Percentiles rank a stretch among this genome's conserved stretches.
Conservation (phyloP, 2,113 vertebrate genomes). For the Hiodon alosoides region DNA sequence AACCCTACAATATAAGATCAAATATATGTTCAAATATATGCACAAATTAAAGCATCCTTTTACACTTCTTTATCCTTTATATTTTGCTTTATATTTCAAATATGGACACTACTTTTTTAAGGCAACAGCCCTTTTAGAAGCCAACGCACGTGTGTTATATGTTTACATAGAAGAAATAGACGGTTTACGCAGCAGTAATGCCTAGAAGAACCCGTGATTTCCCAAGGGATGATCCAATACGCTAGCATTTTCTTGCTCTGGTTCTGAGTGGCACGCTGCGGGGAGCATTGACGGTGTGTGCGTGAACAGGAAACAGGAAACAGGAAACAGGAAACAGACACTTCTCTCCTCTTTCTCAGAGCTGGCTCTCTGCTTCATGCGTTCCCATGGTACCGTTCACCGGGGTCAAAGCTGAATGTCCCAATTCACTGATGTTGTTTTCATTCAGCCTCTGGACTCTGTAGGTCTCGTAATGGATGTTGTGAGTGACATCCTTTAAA, state of each 20-base stretch:
- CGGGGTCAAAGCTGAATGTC: constrained; percentile 39
- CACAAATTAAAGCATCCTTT: neutral
- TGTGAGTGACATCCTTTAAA: constrained; percentile 93
- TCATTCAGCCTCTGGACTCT: constrained; percentile 75
- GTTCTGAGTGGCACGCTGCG: neutral
- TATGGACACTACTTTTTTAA: neutral
- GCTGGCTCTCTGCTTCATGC: constrained; percentile 54
- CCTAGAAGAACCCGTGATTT: neutral
- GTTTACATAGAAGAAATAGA: neutral
- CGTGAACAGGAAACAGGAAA: neutral
- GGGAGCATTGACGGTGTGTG: neutral
- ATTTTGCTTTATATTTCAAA: neutral
- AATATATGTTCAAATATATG: neutral
- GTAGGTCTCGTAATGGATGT: constrained; percentile 88
- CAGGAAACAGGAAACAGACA: neutral
- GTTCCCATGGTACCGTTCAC: constrained; percentile 50
- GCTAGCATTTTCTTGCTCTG: neutral
- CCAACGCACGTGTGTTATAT: neutral
- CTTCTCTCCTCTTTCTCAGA: constrained; percentile 37
- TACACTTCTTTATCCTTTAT: neutral
- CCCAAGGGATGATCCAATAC: neutral
- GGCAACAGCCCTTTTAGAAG: neutral
- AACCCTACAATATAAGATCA: too few species aligned
- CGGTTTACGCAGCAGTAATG: neutral
- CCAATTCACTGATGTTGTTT: constrained; percentile 62